A percentile compares a stretch with the other conserved stretches of the same genome.
Evolutionary conservation across 2,113 vertebrate genomes (phyloP).

Genomic region (Morone saxatilis): DNA sequence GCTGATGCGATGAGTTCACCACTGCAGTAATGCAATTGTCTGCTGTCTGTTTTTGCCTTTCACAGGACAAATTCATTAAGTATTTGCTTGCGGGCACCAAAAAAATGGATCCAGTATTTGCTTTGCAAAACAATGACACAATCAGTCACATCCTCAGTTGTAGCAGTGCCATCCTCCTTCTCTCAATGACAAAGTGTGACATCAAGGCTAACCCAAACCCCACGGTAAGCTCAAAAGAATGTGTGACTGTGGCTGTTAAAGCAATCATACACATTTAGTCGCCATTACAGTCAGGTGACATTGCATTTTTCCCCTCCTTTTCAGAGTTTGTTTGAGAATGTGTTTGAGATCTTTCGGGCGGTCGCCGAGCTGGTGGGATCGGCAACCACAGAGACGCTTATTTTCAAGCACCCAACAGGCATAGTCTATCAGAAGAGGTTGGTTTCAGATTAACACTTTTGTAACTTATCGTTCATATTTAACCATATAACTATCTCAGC

Average conservation of each 20-base stretch:
- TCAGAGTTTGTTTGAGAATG: slow-evolving; percentile 54
- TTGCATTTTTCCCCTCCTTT: background rate
- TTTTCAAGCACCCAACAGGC: slow-evolving; percentile 57
- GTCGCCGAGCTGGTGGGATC: background rate
- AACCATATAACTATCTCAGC: background rate
- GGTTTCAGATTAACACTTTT: slow-evolving; percentile 9
- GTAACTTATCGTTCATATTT: background rate
- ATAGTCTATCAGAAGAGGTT: slow-evolving; percentile 76
- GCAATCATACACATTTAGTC: background rate
- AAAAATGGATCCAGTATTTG: rapidly evolving
- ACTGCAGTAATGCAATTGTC: background rate
- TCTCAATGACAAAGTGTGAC: slow-evolving; percentile 65
- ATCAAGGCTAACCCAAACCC: background rate
- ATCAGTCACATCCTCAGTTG: slow-evolving; percentile 61
- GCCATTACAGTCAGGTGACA: background rate
- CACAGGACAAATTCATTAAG: slow-evolving; percentile 40
- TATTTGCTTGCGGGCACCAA: background rate
- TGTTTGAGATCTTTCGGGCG: slow-evolving; percentile 43
- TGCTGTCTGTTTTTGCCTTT: background rate
- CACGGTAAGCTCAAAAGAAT: slow-evolving; percentile 42
- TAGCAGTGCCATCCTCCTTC: slow-evolving; percentile 59
- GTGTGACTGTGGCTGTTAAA: background rate
- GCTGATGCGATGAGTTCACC: background rate
- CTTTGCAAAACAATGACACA: rapidly evolving
- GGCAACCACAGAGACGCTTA: rapidly evolving